Percentiles rank a stretch among this genome's conserved stretches.
Conservation (phyloP, 2,888 invertebrate genomes). For the Eulithis prunata region DNA sequence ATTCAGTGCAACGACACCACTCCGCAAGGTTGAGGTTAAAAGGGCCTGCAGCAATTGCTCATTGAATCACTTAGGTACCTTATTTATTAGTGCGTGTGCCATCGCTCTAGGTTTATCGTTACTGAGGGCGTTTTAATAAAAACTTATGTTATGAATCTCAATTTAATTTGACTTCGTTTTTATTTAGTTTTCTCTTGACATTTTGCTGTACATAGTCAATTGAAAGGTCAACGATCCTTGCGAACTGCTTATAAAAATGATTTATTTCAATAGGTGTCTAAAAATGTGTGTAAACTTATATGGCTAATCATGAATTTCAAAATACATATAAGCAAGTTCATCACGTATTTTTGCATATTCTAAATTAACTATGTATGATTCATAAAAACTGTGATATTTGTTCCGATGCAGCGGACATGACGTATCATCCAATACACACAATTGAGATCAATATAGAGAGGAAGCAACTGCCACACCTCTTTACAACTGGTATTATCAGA, state of each 20-base stretch:
- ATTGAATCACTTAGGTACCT: slow-evolving; percentile 46
- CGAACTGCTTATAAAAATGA: too few relatives aligned
- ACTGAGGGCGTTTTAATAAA: slow-evolving; percentile 36
- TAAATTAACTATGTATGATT: slow-evolving; percentile 6
- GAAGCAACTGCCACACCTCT: slow-evolving; percentile 24
- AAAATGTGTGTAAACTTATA: too few relatives aligned
- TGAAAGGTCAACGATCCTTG: too few relatives aligned
- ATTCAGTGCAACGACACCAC: slow-evolving; percentile 61
- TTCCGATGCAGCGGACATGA: slow-evolving; percentile 30
- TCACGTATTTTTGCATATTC: too few relatives aligned
- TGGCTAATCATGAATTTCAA: neutral
- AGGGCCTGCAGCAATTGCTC: slow-evolving; percentile 56
- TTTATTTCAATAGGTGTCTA: too few relatives aligned
- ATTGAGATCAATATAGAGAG: slow-evolving; percentile 38
- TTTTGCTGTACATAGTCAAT: too few relatives aligned
- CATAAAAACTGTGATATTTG: slow-evolving; percentile 23
- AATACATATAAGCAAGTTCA: too few relatives aligned
- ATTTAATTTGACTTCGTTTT: neutral
- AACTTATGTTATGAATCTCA: slow-evolving; percentile 24
- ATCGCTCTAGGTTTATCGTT: slow-evolving; percentile 40
- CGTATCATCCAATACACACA: slow-evolving; percentile 38
- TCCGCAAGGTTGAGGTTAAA: slow-evolving; percentile 71
- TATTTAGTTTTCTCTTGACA: too few relatives aligned
- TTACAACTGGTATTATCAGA: neutral
- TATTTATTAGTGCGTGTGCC: slow-evolving; percentile 37